A percentile compares a stretch with the other conserved stretches of the same genome.
Conservation (phyloP, 2,113 vertebrate genomes). For the Elephas maximus region DNA sequence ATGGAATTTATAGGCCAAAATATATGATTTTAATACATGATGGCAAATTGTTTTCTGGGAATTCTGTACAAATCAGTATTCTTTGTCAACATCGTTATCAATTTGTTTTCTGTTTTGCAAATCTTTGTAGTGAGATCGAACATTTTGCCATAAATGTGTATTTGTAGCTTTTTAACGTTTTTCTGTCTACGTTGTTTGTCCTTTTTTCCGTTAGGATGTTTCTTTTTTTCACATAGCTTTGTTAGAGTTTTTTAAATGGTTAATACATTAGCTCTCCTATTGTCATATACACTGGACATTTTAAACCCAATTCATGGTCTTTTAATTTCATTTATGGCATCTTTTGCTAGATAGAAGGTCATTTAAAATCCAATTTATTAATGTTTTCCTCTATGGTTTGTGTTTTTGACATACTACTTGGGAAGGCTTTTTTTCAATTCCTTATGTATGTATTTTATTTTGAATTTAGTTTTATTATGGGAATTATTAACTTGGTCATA, state of each 20-base stretch:
- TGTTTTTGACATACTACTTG: not conserved
- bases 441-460: not conserved
- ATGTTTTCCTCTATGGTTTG: not conserved
- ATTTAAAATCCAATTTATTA: conserved; percentile 12
- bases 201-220: not conserved
- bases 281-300: not conserved
- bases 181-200: not conserved
- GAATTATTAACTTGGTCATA: not conserved
- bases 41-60: not conserved
- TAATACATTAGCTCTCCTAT: not conserved
- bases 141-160: not conserved
- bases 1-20: not conserved
- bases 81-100: not conserved
- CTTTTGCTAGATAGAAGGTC: not conserved
- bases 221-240: not conserved
- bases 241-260: not conserved
- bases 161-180: not conserved
- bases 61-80: not conserved
- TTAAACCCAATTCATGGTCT: not conserved
- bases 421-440: not conserved
- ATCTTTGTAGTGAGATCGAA: not conserved
- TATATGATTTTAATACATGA: not conserved
- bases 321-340: not conserved
- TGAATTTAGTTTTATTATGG: conserved; percentile 21
- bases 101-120: not conserved